These are phyloP conservation scores for Eustalomyia histrio DNA, from an alignment of 2,888 invertebrate species.

Conservation along the genomic window DNA sequence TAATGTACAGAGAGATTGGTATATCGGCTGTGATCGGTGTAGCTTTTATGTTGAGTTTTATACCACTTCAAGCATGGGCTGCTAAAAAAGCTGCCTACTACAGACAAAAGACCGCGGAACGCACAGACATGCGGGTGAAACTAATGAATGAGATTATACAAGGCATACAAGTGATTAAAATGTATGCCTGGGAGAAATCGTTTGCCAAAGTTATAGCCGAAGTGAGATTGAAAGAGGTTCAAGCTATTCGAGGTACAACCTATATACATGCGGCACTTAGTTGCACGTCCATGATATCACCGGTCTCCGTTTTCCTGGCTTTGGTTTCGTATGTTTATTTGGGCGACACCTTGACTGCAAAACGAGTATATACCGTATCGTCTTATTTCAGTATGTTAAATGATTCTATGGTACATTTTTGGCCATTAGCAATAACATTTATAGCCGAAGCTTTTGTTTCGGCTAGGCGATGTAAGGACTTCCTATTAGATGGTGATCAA, in stretches of 20 bases:
- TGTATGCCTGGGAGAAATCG: slow-evolving; percentile 93
- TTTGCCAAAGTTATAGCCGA: slow-evolving; percentile 87
- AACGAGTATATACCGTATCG: slow-evolving; percentile 88
- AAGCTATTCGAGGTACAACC: slow-evolving; percentile 84
- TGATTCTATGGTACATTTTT: slow-evolving; percentile 88
- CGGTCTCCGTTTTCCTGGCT: slow-evolving; percentile 88
- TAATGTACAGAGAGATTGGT: slow-evolving; percentile 83
- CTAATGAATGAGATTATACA: slow-evolving; percentile 94
- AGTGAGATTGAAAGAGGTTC: slow-evolving; percentile 87
- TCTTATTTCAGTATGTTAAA: slow-evolving; percentile 90
- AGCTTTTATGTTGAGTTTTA: slow-evolving; percentile 85
- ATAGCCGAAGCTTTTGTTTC: slow-evolving; percentile 89
- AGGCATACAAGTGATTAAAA: slow-evolving; percentile 92
- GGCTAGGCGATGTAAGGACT: slow-evolving; percentile 85
- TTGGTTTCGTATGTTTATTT: slow-evolving; percentile 85
- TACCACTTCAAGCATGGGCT: slow-evolving; percentile 87
- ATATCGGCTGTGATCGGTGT: slow-evolving; percentile 86
- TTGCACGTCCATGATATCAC: slow-evolving; percentile 88
- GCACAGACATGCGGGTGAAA: slow-evolving; percentile 91
- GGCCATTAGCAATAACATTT: slow-evolving; percentile 88
- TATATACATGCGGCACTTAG: slow-evolving; percentile 85
- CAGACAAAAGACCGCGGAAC: slow-evolving; percentile 85
- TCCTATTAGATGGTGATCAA: slow-evolving; percentile 79
- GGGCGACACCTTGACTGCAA: slow-evolving; percentile 85
- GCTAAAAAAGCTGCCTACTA: slow-evolving; percentile 85